phyloP scores from a whole-genome alignment of 2,797 vertebrate genomes.

The Galago senegalensis region DNA sequence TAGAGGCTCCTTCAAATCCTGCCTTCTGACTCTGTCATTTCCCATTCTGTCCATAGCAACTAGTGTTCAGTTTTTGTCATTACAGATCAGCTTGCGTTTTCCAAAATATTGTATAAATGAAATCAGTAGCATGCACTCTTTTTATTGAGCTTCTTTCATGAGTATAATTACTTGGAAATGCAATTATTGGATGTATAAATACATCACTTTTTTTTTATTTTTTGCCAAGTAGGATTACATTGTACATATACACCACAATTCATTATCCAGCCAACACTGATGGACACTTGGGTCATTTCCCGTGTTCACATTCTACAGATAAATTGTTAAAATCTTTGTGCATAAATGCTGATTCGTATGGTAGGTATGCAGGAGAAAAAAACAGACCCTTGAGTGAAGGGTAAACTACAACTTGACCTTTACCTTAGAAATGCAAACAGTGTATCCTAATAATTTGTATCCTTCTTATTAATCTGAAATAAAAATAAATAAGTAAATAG shows the following conservation, averaged over 20 bases:
- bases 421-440: too few relatives aligned
- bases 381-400: too few relatives aligned
- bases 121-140: neutral
- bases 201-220: neutral
- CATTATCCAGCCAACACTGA: neutral
- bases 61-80: neutral
- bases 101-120: neutral
- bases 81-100: neutral
- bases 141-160: neutral
- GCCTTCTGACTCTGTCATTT: neutral
- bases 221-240: neutral
- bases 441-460: too few relatives aligned
- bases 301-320: neutral
- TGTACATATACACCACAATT: neutral
- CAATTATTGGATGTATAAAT: neutral
- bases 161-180: neutral
- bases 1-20: neutral
- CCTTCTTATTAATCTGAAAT: too few relatives aligned
- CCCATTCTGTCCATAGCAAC: neutral
- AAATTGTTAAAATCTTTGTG: neutral
- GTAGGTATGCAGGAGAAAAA: too few relatives aligned
- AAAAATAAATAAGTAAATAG: too few relatives aligned
- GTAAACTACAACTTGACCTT: too few relatives aligned
- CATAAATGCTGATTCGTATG: neutral
- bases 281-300: neutral